Evolutionary conservation across 2,113 vertebrate species (phyloP), one percentile per base, ranked within the genome.

Genomic region (Thunnus thynnus): DNA sequence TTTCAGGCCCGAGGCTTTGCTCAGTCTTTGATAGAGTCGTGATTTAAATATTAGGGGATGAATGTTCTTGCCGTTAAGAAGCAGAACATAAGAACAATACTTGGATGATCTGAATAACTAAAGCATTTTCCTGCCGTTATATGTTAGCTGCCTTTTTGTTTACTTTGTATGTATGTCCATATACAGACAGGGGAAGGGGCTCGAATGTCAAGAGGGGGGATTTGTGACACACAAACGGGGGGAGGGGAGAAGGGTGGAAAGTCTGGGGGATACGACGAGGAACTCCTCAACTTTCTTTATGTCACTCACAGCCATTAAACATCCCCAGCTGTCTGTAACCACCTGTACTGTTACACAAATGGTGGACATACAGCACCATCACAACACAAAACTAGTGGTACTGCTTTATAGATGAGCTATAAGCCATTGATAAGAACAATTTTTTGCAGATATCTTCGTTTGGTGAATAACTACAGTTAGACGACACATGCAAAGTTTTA

Each of bases 291-390:
- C 71, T 55, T 41, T 44, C 54, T 76, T 58, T 13, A 3, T 16
- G 54, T 72, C 46, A 30, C 2, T 25, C 52, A n/a, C 44, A 48
- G 5, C 56, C 50, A 73, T 74, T 57, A 69, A 77, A 84, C 27
- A 63, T 46, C 3, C 63, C 2, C 71, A 80, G 82, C 71, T 84
- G 76, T 74, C 64, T 41, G 54, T 6, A 13, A 47, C 55, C 68
- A 68, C 41, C 83, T 77, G 78, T 30, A 73, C 73, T 14, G 0
- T 27, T 4, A 47, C 78, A 82, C 63, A 56, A 13, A 65, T 60
- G 54, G 3, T 13, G 17, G 25, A 18, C 22, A 48, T 3, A 20
- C 13, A 54, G n/a, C 22, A 25, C 14, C 11, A 27, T 3, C 3
- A 44, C 60, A 13, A 3, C 25, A 14, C 13, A 76, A 30, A 30